Conservation (phyloP, 2,888 invertebrate genomes). For the Ceraclea dissimilis region DNA sequence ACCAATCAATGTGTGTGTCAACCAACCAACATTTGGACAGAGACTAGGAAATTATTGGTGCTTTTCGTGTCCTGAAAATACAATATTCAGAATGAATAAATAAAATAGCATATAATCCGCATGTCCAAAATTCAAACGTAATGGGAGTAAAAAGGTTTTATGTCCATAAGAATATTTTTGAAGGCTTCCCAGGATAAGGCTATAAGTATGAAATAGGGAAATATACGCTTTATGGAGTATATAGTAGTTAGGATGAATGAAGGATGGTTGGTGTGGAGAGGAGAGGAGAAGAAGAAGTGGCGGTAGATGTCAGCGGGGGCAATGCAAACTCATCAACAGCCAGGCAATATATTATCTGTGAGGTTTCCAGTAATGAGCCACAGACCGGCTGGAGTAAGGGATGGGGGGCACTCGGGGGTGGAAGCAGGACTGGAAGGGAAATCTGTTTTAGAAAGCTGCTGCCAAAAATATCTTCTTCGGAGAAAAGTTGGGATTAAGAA, state of each 20-base stretch:
- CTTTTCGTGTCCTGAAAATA: too few species aligned
- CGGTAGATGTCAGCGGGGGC: constrained; percentile 3
- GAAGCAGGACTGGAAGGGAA: background rate
- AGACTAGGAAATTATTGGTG: too few species aligned
- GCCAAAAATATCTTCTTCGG: background rate
- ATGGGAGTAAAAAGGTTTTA: too few species aligned
- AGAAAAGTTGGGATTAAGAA: too few species aligned
- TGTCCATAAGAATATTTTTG: too few species aligned
- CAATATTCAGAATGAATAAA: too few species aligned
- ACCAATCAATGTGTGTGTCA: too few species aligned
- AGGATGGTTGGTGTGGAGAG: constrained; percentile 17
- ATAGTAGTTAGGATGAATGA: background rate
- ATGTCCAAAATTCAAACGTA: constrained; percentile 5
- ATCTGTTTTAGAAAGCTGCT: background rate
- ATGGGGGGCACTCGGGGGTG: background rate
- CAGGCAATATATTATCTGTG: constrained; percentile 32
- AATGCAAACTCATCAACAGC: constrained; percentile 31
- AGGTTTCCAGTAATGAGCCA: constrained; percentile 31
- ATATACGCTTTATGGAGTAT: too few species aligned
- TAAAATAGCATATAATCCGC: too few species aligned
- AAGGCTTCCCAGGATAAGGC: too few species aligned
- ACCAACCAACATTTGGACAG: too few species aligned
- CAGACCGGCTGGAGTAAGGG: constrained; percentile 17
- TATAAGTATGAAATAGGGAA: too few species aligned
- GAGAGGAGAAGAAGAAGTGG: constrained; percentile 16